A percentile compares a stretch with the other conserved stretches of the same genome.
Conservation (phyloP, 1,140 invertebrate genomes). For the Formica selysi region DNA sequence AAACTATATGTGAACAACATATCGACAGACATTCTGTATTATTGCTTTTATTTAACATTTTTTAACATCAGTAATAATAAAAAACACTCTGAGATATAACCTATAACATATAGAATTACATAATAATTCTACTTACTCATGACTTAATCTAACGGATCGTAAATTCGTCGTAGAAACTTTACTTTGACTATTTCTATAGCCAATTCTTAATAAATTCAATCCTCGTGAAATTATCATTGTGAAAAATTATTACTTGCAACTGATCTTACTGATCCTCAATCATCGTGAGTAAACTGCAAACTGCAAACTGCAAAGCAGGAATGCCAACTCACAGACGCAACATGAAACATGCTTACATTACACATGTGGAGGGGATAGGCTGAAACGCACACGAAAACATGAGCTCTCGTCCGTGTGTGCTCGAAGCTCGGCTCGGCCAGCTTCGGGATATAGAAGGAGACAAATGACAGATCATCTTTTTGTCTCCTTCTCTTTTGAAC, state of each 20-base stretch:
- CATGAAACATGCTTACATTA: no score
- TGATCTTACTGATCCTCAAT: background rate
- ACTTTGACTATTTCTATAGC: background rate
- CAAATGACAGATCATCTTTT: no score
- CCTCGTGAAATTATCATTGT: conserved; percentile 68
- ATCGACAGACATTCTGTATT: background rate
- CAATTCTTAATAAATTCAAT: conserved; percentile 40
- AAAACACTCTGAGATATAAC: conserved; percentile 34
- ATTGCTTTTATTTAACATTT: background rate
- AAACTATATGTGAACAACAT: background rate
- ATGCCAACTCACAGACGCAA: no score
- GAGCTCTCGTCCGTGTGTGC: no score
- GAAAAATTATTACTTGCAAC: background rate
- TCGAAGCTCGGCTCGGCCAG: no score
- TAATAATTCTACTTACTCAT: conserved; percentile 64
- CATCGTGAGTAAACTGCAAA: background rate
- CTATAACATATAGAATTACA: conserved; percentile 45
- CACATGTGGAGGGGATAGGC: no score
- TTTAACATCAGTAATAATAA: background rate
- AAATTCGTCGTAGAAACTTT: conserved; percentile 32
- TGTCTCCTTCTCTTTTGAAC: no score
- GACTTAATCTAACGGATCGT: background rate
- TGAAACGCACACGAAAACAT: no score
- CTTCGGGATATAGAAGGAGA: no score
- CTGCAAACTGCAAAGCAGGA: background rate